These are phyloP conservation scores for Oasisia sp. DNA, from an alignment of 2,888 invertebrate genomes.

Conservation along the genomic window DNA sequence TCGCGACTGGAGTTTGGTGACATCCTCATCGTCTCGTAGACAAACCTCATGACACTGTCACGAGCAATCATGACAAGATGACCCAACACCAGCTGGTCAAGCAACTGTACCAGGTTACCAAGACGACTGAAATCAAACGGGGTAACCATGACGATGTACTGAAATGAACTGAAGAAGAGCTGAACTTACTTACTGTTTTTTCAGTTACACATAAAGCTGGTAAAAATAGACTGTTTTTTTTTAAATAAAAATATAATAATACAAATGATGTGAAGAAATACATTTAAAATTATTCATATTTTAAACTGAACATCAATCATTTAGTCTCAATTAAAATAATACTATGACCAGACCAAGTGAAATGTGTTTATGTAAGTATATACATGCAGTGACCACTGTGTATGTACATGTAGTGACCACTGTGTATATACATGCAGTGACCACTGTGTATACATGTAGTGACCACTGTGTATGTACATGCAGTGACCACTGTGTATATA, in stretches of 20 bases:
- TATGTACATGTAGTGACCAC: not conserved
- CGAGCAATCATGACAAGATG: slow-evolving; percentile 59
- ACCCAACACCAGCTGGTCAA: slow-evolving; percentile 62
- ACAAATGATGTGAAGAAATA: not conserved
- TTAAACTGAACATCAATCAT: no score
- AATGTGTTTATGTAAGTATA: not conserved
- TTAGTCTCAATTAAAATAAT: no score
- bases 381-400: not conserved
- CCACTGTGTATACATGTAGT: not conserved
- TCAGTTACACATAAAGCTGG: not conserved
- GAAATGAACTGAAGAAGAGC: not conserved
- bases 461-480: not conserved
- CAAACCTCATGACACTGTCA: slow-evolving; percentile 55
- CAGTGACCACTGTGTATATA: no score
- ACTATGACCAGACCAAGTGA: no score
- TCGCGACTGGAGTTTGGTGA: slow-evolving; percentile 36
- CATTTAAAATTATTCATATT: not conserved
- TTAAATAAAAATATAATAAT: no score
- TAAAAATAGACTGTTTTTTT: not conserved
- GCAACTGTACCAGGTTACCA: slow-evolving; percentile 61
- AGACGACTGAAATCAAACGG: slow-evolving; percentile 48
- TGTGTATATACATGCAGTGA: no score
- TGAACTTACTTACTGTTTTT: not conserved
- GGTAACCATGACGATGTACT: not conserved
- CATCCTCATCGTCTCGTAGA: slow-evolving; percentile 47